Base-by-base conservation (phyloP, 2,113 vertebrate genomes). In the Bubo bubo region DNA sequence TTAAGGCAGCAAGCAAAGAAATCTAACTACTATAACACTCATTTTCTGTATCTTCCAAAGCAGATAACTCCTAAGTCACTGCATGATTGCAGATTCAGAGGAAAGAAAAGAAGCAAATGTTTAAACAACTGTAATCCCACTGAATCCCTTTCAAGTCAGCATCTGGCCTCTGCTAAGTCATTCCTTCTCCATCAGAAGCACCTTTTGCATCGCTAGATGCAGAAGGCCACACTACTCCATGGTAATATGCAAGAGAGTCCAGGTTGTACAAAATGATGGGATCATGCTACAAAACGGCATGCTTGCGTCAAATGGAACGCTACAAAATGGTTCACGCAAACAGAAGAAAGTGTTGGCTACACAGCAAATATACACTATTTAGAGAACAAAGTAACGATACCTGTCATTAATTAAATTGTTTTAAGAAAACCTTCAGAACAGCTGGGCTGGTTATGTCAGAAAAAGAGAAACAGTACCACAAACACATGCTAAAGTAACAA, bases 401-500 rank as follows among this genome's bases (percentile, higher is more conserved):
- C 47, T 90, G 80, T 62, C 74, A 70, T 70, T 73, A 86, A 93
- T 30, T 21, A 47, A 89, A 90, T 4, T 66, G 49, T 83, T 93
- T 49, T 3, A 45, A 85, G 66, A 77, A 73, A 8, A 1, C 7
- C 17, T 88, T 91, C 77, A 59, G 35, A 95, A 89, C 66, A 90
- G 88, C 41, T 88, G 58, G 89, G 73, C 75, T 96, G 93, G 90
- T 97, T 98, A 97, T 73, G 79, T 71, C 95, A 97, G 94, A 92
- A 92, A 94, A 97, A 92, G 92, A 95, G 96, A 93, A 97, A 97
- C 30, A 94, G 96, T 88, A 96, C 73, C 88, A 98, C 52, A 93
- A 94, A 97, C 93, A 97, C 98, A 98, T 98, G 98, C 98, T 97
- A 94, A 94, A 97, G 92, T 93, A 93, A 98, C 95, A 98, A 96